phyloP scores from a whole-genome alignment of 2,797 vertebrate genomes.

The Sebastes melanostomus region DNA sequence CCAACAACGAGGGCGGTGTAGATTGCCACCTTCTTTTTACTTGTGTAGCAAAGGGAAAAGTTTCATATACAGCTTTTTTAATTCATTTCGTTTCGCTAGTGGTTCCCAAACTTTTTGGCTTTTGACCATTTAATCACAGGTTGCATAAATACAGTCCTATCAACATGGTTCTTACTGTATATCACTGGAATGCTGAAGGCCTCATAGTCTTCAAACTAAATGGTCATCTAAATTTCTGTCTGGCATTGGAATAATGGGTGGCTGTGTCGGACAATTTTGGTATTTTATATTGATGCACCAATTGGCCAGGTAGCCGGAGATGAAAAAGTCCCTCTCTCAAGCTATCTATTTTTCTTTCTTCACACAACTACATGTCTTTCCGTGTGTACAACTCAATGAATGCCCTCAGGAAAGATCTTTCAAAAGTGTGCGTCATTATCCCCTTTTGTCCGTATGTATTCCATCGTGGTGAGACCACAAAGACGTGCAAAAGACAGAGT shows the following conservation, averaged over 20 bases:
- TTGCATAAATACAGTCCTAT: not conserved
- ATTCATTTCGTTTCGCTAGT: not conserved
- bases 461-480: not conserved
- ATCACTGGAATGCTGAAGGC: not conserved
- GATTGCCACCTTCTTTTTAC: not conserved
- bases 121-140: not conserved
- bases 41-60: not conserved
- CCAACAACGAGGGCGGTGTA: not conserved
- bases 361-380: not conserved
- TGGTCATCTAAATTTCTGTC: not conserved
- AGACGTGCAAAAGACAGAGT: not conserved
- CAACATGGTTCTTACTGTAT: not conserved
- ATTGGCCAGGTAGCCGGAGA: not conserved
- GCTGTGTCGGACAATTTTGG: too few species aligned
- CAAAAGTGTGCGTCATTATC: not conserved
- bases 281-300: not conserved
- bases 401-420: not conserved
- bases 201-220: not conserved
- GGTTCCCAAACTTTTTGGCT: not conserved
- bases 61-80: not conserved
- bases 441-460: not conserved
- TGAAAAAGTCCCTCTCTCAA: not conserved
- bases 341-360: not conserved
- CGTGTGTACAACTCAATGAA: not conserved
- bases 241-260: not conserved